A percentile compares a stretch with the other conserved stretches of the same genome.
phyloP scores from a whole-genome alignment of 2,888 invertebrate species.

The Liopterus haemorrhoidalis region DNA sequence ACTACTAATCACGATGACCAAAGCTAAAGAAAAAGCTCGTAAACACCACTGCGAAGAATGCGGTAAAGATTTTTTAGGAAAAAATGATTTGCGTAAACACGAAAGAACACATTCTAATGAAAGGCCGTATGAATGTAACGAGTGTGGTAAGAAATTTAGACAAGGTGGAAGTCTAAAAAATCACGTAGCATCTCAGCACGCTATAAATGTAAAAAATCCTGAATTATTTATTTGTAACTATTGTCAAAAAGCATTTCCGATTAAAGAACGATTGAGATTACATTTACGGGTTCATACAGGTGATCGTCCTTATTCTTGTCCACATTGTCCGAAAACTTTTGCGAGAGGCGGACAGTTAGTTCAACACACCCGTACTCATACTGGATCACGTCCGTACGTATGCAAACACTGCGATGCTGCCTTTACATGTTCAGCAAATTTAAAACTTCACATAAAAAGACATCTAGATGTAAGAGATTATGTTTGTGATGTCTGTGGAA shows the following conservation, averaged over 20 bases:
- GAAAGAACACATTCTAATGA: constrained; percentile 60
- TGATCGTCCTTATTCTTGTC: constrained; percentile 61
- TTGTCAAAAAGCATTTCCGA: constrained; percentile 69
- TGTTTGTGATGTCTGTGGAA: constrained; percentile 74
- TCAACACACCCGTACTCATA: constrained; percentile 70
- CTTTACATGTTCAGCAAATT: constrained; percentile 61
- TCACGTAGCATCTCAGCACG: constrained; percentile 56
- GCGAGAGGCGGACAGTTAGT: constrained; percentile 68
- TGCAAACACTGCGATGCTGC: constrained; percentile 66
- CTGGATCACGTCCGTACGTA: constrained; percentile 63
- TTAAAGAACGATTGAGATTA: constrained; percentile 66
- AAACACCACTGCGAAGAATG: constrained; percentile 58
- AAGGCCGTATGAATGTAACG: constrained; percentile 56
- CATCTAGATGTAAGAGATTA: constrained; percentile 71
- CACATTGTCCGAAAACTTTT: constrained; percentile 58
- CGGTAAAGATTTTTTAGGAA: constrained; percentile 56
- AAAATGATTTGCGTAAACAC: constrained; percentile 63
- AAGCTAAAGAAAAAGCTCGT: constrained; percentile 44
- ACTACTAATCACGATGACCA: constrained; percentile 45
- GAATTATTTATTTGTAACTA: constrained; percentile 62
- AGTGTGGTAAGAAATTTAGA: constrained; percentile 59
- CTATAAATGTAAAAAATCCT: constrained; percentile 41
- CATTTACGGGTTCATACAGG: constrained; percentile 71
- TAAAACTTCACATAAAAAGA: constrained; percentile 59
- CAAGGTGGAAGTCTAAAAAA: constrained; percentile 60